Evolutionary conservation across 1,140 invertebrate genomes (phyloP), one percentile per base, ranked within the genome.

Genomic region (Atta colombica): DNA sequence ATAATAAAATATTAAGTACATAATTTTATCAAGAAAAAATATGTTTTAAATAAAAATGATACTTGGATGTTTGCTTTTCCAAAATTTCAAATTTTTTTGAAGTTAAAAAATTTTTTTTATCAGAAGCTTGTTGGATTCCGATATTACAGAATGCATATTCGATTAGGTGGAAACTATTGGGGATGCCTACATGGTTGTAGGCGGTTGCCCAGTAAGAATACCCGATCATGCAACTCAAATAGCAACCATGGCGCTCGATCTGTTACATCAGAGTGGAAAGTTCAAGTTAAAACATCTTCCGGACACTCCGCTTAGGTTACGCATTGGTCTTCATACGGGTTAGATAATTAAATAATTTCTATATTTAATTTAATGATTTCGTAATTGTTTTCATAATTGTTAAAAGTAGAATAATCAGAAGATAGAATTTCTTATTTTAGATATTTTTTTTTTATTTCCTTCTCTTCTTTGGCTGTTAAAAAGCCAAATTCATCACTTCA

Each of bases 101-200:
- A 55, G 3, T 25, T 65, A 45, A 31, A 31, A 39, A 49, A 45
- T 45, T 14, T 18, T 3, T 77, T 65, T 58, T 25, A 31, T 65
- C 31, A 28, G 25, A 25, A 39, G 18, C 53, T 16, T 49, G 25
- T 25, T 35, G 21, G 10, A 72, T 31, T 60, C 35, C 35, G 51
- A 45, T 49, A 28, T 28, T 45, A 71, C 53, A 71, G 49, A 74
- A 49, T 61, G 35, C 35, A 7, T 69, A 71, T 84, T 84, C 18
- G 55, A 82, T 49, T 69, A 98, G 97, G 98, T 99, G 80, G 98
- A 99, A 95, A 99, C 98, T 0, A 99, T 99, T 88, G 98, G 98
- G 0, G 98, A 99, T 94, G 98, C 98, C 6, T 99, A 99, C 94
- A 99, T 99, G 98, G 98, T 99, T 6, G 98, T 99, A 12, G 98